Percentiles rank a stretch among this genome's conserved stretches.
These are phyloP conservation scores for Atta texana DNA, from an alignment of 1,140 invertebrate species.

Conservation along the genomic window DNA sequence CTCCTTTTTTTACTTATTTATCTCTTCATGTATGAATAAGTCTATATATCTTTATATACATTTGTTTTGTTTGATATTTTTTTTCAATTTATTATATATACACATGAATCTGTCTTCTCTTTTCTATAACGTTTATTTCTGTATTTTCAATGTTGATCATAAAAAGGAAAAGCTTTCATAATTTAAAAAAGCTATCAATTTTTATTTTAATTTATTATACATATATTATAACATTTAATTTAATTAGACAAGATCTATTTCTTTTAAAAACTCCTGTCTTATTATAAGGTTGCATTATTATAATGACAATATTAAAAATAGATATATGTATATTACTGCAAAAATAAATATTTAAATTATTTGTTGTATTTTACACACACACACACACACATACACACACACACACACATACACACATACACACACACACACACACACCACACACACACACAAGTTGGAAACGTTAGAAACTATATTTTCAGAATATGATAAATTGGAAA, in stretches of 20 bases:
- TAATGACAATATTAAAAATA: not conserved
- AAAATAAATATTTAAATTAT: too few species aligned
- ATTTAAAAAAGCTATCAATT: not conserved
- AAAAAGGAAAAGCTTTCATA: not conserved
- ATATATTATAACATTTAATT: not conserved
- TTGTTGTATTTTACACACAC: too few species aligned
- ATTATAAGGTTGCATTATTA: not conserved
- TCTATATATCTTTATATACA: not conserved
- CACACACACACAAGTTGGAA: not conserved
- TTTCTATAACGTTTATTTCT: not conserved
- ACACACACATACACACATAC: too few species aligned
- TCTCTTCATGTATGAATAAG: not conserved
- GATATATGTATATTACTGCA: too few species aligned
- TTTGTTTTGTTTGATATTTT: not conserved
- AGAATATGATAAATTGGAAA: conserved; percentile 17
- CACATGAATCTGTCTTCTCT: not conserved
- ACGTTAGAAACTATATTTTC: not conserved
- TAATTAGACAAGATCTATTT: not conserved
- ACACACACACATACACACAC: too few species aligned
- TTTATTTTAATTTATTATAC: not conserved
- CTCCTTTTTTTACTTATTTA: not conserved
- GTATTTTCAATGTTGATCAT: not conserved
- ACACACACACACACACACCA: too few species aligned
- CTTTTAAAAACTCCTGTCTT: not conserved
- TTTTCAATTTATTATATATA: not conserved